A percentile compares a stretch with the other conserved stretches of the same genome.
These are phyloP conservation scores for Callopanchax toddi DNA, from an alignment of 2,113 vertebrate genomes.

Conservation along the genomic window DNA sequence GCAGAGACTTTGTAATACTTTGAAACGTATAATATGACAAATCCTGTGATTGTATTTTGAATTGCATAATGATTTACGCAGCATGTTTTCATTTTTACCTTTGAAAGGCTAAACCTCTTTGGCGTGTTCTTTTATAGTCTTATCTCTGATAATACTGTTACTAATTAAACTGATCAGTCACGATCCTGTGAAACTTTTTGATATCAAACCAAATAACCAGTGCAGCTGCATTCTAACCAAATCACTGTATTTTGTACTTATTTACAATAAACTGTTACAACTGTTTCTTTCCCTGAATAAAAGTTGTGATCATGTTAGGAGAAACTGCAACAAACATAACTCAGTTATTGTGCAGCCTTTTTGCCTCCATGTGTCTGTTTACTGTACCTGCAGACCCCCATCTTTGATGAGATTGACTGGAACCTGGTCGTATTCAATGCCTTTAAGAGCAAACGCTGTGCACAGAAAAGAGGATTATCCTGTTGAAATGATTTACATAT, in stretches of 20 bases:
- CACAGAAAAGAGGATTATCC: conserved; percentile 23
- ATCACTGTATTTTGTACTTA: too few relatives aligned
- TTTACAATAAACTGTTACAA: too few relatives aligned
- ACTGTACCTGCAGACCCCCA: conserved; percentile 91
- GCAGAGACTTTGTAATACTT: neutral
- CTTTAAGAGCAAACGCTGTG: conserved; percentile 93
- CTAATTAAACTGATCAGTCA: neutral
- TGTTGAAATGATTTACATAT: neutral
- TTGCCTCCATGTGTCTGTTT: too few relatives aligned
- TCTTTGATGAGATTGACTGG: conserved; percentile 90
- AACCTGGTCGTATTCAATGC: conserved; percentile 86
- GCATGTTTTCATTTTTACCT: neutral
- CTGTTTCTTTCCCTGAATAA: neutral
- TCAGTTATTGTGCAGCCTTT: too few relatives aligned
- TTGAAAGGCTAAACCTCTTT: too few relatives aligned
- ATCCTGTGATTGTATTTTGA: neutral
- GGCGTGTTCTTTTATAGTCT: neutral
- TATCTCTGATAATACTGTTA: neutral
- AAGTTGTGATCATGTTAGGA: neutral
- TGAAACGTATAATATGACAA: neutral
- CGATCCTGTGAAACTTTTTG: neutral
- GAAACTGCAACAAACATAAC: too few relatives aligned
- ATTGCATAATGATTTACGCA: neutral
- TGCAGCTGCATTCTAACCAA: too few relatives aligned
- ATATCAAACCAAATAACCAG: too few relatives aligned